Conservation (phyloP, 2,888 invertebrate species). For the Noctua fimbriata region DNA sequence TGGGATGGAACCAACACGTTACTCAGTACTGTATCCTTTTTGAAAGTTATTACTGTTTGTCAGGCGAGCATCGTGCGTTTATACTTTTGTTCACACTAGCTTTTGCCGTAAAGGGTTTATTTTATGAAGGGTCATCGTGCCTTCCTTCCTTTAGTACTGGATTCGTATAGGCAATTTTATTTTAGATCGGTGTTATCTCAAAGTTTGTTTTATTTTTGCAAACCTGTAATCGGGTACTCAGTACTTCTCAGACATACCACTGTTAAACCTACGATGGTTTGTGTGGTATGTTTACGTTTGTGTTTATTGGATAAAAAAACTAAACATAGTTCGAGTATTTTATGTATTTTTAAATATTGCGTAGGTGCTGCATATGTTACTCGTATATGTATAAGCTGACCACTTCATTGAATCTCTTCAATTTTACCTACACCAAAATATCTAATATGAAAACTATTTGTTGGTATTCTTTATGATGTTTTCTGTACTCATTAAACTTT, state of each 20-base stretch:
- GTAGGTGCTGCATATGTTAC: background rate
- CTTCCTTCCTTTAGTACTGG: background rate
- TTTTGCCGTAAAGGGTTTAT: constrained; percentile 2
- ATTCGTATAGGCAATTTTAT: background rate
- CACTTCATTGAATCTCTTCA: background rate
- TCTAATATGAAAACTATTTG: background rate
- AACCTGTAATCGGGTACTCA: background rate
- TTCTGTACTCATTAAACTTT: background rate
- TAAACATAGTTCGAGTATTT: background rate
- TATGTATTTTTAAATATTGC: background rate
- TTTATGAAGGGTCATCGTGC: constrained; percentile 3
- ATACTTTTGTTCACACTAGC: constrained; percentile 26
- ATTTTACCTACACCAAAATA: background rate
- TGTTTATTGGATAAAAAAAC: too few species aligned
- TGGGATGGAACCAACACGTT: constrained; percentile 47
- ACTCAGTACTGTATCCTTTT: constrained; percentile 36
- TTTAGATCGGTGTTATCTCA: background rate
- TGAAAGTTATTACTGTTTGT: constrained; percentile 51
- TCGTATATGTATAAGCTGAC: background rate
- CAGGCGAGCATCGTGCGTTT: constrained; percentile 38
- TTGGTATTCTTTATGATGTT: background rate
- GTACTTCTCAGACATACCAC: background rate
- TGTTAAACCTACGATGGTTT: too few species aligned
- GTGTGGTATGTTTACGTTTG: too few species aligned
- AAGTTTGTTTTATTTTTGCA: background rate